phyloP scores from a whole-genome alignment of 2,113 vertebrate species.

The Gymnobelideus leadbeateri region DNA sequence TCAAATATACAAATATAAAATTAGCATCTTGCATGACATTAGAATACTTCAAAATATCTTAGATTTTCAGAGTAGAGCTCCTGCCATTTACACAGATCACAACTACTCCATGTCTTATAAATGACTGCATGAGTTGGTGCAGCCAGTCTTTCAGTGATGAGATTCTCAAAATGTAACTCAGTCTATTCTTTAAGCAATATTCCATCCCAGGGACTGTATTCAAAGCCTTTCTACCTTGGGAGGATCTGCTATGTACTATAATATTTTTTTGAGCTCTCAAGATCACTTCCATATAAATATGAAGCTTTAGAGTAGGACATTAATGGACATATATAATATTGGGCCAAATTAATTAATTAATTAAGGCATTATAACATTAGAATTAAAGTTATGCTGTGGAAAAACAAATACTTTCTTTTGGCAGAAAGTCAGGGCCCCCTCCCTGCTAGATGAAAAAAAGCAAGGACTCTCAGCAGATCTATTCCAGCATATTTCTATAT shows the following conservation, averaged over 20 bases:
- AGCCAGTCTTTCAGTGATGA: not conserved
- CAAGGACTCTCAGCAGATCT: conserved; percentile 24
- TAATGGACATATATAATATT: no score
- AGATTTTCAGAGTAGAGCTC: not conserved
- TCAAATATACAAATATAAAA: not conserved
- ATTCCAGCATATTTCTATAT: conserved; percentile 45
- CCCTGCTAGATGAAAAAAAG: conserved; percentile 36
- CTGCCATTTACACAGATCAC: not conserved
- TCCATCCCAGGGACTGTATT: not conserved
- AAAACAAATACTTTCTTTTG: conserved; percentile 11
- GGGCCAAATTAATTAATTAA: no score
- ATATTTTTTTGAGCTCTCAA: not conserved
- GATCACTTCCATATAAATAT: not conserved
- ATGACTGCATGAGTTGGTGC: not conserved
- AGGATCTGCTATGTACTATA: not conserved
- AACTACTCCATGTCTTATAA: not conserved
- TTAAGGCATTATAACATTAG: not conserved
- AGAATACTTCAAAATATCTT: not conserved
- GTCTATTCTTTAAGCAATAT: not conserved
- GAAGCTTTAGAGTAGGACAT: not conserved
- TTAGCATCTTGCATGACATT: not conserved
- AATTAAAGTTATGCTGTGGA: not conserved
- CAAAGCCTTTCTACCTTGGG: not conserved
- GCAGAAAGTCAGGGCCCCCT: not conserved
- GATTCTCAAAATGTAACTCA: not conserved